A percentile compares a stretch with the other conserved stretches of the same genome.
phyloP scores from a whole-genome alignment of 2,888 invertebrate species.

The Meteorus colon region DNA sequence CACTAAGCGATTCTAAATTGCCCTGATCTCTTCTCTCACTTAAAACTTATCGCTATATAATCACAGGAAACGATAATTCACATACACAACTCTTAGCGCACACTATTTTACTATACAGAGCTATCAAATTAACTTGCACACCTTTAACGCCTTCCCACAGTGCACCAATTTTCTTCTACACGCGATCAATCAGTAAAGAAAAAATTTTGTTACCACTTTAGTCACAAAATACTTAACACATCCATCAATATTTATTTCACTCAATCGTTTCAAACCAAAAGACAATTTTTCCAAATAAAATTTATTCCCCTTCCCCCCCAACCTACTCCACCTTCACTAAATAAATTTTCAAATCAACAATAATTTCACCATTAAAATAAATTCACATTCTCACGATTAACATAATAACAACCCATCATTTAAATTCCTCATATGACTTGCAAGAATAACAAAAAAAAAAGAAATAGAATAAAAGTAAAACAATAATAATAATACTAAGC shows the following conservation, averaged over 20 bases:
- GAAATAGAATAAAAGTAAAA: neutral
- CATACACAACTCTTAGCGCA: conserved; percentile 33
- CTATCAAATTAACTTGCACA: conserved; percentile 43
- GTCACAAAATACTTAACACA: neutral
- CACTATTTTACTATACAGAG: conserved; percentile 38
- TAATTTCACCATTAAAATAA: neutral
- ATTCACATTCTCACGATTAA: neutral
- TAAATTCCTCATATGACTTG: neutral
- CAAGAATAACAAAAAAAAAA: neutral
- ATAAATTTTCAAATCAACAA: neutral
- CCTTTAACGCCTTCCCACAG: neutral
- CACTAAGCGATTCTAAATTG: conserved; percentile 4
- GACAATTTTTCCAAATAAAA: neutral
- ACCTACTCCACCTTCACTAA: too few relatives aligned
- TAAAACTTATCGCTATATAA: conserved; percentile 42
- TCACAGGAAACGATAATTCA: conserved; percentile 52
- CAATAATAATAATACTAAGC: conserved; percentile 12
- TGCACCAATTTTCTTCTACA: neutral
- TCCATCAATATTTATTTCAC: too few relatives aligned
- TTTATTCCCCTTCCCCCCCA: too few relatives aligned
- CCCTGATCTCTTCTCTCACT: neutral
- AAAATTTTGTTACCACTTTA: conserved; percentile 5
- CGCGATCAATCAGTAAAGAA: conserved; percentile 13
- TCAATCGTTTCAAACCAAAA: too few relatives aligned
- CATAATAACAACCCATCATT: neutral